Conservation (phyloP, 2,797 vertebrate genomes). For the Triplophysa yarkandensis region DNA sequence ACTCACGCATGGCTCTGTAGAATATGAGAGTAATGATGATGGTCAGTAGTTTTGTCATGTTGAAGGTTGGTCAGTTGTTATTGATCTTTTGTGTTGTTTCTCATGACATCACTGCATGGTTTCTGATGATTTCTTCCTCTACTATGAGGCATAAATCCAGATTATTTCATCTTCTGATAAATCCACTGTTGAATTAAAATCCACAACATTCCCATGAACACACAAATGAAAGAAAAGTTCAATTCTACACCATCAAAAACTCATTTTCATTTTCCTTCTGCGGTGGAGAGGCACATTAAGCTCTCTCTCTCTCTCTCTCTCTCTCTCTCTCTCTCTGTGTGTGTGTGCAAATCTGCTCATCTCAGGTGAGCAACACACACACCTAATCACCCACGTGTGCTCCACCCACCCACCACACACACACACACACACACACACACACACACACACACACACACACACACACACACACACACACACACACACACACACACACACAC, state of each 20-base stretch:
- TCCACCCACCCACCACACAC: conserved; percentile 16
- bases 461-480: neutral
- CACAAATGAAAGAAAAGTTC: too few species aligned
- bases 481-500: neutral
- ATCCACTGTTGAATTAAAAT: neutral
- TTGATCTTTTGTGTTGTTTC: neutral
- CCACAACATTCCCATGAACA: neutral
- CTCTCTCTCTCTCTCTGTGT: neutral
- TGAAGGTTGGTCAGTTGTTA: neutral
- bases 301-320: neutral
- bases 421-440: conserved; percentile 28
- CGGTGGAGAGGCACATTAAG: neutral
- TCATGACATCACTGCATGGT: neutral
- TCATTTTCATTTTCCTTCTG: neutral
- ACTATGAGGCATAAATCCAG: neutral
- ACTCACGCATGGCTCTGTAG: conserved; percentile 1
- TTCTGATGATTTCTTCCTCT: too few species aligned
- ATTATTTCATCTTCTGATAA: neutral
- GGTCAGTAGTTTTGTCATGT: neutral
- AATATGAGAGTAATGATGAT: neutral
- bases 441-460: too few species aligned
- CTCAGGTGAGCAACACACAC: neutral
- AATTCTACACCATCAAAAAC: neutral
- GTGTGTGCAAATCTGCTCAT: neutral
- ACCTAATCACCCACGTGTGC: neutral